Percentiles rank a stretch among this genome's conserved stretches.
Conservation (phyloP, 2,888 invertebrate genomes). For the Drosophila nigritarsus region DNA sequence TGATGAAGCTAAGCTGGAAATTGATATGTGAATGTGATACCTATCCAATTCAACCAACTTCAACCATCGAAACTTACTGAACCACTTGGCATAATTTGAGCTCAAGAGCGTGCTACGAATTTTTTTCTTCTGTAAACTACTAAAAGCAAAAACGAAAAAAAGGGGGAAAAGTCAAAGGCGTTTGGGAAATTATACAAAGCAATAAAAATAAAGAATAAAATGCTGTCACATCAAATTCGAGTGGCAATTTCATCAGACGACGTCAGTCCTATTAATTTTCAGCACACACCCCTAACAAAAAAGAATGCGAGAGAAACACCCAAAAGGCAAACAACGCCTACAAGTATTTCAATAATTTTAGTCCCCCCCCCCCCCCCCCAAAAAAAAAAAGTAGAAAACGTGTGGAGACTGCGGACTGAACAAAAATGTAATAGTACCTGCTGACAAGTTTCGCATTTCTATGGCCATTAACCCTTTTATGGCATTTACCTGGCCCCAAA, state of each 20-base stretch:
- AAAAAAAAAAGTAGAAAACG: not conserved
- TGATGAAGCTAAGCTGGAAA: constrained; percentile 44
- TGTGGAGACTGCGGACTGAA: not conserved
- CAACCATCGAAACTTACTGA: constrained; percentile 61
- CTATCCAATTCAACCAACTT: constrained; percentile 53
- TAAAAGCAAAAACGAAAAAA: constrained; percentile 21
- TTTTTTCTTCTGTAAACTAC: constrained; percentile 40
- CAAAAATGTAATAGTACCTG: constrained; percentile 58
- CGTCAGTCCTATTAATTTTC: constrained; percentile 59
- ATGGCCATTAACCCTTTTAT: constrained; percentile 78
- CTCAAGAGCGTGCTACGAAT: constrained; percentile 63
- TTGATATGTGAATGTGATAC: constrained; percentile 51
- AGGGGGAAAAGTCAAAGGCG: constrained; percentile 19
- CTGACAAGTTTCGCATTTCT: constrained; percentile 78
- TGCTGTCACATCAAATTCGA: constrained; percentile 78
- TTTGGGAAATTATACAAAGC: constrained; percentile 63
- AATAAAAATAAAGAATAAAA: constrained; percentile 69
- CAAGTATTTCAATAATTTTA: constrained; percentile 76
- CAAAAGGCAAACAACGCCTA: constrained; percentile 52
- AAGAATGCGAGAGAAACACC: constrained; percentile 1
- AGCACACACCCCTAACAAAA: constrained; percentile 44
- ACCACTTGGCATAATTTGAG: constrained; percentile 76
- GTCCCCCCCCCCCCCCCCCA: constrained; percentile 3
- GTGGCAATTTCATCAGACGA: constrained; percentile 70
- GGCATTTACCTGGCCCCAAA: constrained; percentile 55